These are phyloP conservation scores for Drosophila anomelani DNA, from an alignment of 2,888 invertebrate genomes.

Conservation along the genomic window DNA sequence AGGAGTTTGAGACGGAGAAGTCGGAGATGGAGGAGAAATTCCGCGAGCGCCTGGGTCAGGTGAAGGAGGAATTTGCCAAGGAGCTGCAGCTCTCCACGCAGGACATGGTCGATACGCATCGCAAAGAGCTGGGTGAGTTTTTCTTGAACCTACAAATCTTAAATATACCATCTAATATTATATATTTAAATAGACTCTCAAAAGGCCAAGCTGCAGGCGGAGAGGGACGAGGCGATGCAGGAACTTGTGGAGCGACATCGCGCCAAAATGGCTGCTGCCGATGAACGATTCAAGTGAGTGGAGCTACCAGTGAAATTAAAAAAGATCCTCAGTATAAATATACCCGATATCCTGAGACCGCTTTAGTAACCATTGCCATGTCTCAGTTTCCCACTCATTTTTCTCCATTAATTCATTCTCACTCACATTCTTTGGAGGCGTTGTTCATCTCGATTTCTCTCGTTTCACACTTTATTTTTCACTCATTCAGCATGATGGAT, in stretches of 20 bases:
- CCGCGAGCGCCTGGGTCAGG: slow-evolving; percentile 87
- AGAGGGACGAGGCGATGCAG: slow-evolving; percentile 86
- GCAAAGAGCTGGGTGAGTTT: slow-evolving; percentile 88
- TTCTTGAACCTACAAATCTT: no score
- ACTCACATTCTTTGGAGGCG: slow-evolving; percentile 4
- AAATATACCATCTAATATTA: rapidly evolving
- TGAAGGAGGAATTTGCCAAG: slow-evolving; percentile 84
- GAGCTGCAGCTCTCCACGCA: slow-evolving; percentile 86
- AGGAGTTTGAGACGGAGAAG: slow-evolving; percentile 89
- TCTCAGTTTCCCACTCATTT: slow-evolving; percentile 11
- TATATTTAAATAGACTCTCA: slow-evolving; percentile 78
- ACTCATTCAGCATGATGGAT: slow-evolving; percentile 48
- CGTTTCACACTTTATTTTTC: slow-evolving; percentile 45
- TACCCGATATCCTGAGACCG: not conserved
- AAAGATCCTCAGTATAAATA: not conserved
- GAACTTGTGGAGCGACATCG: slow-evolving; percentile 86
- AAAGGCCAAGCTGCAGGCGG: slow-evolving; percentile 86
- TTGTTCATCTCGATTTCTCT: slow-evolving; percentile 48
- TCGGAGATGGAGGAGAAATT: slow-evolving; percentile 91
- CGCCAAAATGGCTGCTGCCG: slow-evolving; percentile 82
- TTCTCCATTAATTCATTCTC: slow-evolving; percentile 8
- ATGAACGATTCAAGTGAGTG: slow-evolving; percentile 85
- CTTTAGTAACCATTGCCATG: slow-evolving; percentile 16
- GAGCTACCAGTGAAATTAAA: not conserved
- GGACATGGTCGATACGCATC: slow-evolving; percentile 87